phyloP scores from a whole-genome alignment of 1,140 invertebrate genomes.

The Hyles euphorbiae region DNA sequence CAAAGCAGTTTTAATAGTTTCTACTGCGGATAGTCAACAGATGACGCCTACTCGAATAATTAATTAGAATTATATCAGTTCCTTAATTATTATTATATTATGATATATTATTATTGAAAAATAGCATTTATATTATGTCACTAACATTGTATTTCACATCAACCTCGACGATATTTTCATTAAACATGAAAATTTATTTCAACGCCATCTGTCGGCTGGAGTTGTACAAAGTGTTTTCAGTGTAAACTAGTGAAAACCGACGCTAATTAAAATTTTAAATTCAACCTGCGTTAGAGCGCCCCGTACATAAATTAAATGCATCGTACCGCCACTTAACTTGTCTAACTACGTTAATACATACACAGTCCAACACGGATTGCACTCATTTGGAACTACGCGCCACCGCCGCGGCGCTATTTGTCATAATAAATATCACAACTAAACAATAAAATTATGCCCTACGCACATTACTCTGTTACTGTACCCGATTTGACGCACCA shows the following conservation, averaged over 20 bases:
- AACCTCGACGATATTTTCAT: too few species aligned
- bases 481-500: conserved; percentile 48
- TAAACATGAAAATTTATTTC: background rate
- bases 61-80: too few species aligned
- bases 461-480: conserved; percentile 39
- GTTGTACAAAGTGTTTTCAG: background rate
- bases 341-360: conserved; percentile 65
- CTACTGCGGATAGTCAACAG: too few species aligned
- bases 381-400: conserved; percentile 56
- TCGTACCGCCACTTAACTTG: conserved; percentile 57
- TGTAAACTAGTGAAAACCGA: background rate
- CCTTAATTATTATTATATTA: too few species aligned
- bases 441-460: conserved; percentile 56
- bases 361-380: conserved; percentile 61
- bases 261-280: conserved; percentile 44
- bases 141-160: too few species aligned
- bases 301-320: conserved; percentile 67
- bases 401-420: conserved; percentile 23
- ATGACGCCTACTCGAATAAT: too few species aligned
- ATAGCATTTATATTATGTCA: too few species aligned
- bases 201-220: conserved; percentile 5
- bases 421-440: conserved; percentile 59
- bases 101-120: too few species aligned
- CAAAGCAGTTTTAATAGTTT: too few species aligned
- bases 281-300: conserved; percentile 34